Base-by-base conservation (phyloP, 2,797 vertebrate genomes). In the Cossypha polioptera region DNA sequence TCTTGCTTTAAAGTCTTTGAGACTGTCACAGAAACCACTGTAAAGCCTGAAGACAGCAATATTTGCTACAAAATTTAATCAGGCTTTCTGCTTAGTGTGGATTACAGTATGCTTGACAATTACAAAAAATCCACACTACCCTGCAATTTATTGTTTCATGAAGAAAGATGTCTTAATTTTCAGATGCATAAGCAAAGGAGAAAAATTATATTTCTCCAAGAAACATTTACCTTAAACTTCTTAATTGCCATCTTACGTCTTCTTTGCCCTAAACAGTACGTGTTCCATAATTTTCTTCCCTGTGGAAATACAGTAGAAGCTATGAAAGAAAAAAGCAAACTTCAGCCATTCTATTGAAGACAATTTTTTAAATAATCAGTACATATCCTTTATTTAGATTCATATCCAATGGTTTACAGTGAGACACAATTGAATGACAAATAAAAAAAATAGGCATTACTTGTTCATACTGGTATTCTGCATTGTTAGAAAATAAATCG, bases 141-240 rank as follows among this genome's bases (percentile, higher is more conserved):
- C 66, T 80, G 45, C 33, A 78, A 68, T 42, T 31, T 72, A 72
- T 31, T 55, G 9, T 90, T 93, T 90, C 25, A 69, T 45, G 22
- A 85, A 92, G 88, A 93, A 94, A 87, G 58, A 61, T 57, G 22
- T 38, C 92, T 90, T 69, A 54, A 82, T 92, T 87, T 91, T 90
- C 93, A 86, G 35, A 45, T 53, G 57, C 29, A 75, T 81, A 90
- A 81, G 71, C 74, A 86, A 91, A 81, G 43, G 33, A 78, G 36
- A 14, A 87, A 88, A 89, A 71, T 74, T 42, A 72, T 51, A 50
- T 69, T 95, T 81, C 24, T 79, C 66, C 36, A 73, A 36, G 26
- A 72, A 94, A 83, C 31, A 65, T 77, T 72, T 67, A 53, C 53
- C 73, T 92, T 94, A 40, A 51, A 59, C 75, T 91, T 93, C 65